Conservation (phyloP, 2,888 invertebrate genomes). For the Neuroscelio doddi region DNA sequence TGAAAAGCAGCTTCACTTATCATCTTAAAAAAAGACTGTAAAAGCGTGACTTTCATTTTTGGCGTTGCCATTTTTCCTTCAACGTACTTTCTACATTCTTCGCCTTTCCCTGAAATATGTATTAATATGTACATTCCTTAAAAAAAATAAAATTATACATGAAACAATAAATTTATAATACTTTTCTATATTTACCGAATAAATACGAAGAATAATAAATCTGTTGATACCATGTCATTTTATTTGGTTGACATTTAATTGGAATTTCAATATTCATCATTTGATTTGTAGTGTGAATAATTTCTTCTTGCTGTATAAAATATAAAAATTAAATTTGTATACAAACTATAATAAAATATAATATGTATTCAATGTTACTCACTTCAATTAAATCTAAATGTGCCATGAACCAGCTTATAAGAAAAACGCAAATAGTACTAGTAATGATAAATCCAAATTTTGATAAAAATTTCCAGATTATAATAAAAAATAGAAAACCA, state of each 20-base stretch:
- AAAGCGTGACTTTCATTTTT: not conserved
- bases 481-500: not conserved
- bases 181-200: not conserved
- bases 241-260: constrained; percentile 5
- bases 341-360: not conserved
- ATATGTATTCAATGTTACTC: not conserved
- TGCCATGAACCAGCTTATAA: not conserved
- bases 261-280: constrained; percentile 8
- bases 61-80: constrained; percentile 8
- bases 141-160: not conserved
- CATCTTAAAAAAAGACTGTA: constrained; percentile 2
- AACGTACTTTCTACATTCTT: constrained; percentile 3
- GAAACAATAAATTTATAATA: not conserved
- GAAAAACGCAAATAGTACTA: not conserved
- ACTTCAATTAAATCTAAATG: constrained; percentile 4
- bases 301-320: constrained; percentile 1
- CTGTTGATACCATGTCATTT: constrained; percentile 4
- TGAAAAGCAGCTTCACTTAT: not conserved
- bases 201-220: not conserved
- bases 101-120: not conserved
- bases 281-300: constrained; percentile 3
- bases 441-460: not conserved
- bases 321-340: not conserved
- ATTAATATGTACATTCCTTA: not conserved
- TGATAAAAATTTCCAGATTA: not conserved